phyloP scores from a whole-genome alignment of 2,113 vertebrate genomes.

The Zosterops hypoxanthus region DNA sequence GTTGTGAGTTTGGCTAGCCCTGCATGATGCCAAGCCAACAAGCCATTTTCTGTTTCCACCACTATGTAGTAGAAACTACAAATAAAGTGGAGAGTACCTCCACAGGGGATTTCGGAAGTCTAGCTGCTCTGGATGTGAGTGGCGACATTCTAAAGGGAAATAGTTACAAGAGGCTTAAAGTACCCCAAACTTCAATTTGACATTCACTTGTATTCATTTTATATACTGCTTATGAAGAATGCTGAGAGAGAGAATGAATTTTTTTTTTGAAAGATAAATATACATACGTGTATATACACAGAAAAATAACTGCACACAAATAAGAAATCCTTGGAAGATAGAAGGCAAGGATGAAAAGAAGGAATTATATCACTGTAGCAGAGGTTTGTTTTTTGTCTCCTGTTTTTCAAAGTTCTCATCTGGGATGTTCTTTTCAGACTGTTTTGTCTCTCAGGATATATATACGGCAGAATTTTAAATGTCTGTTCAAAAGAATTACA shows the following conservation, averaged over 20 bases:
- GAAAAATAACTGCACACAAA: not conserved
- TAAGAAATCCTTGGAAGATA: not conserved
- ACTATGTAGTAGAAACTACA: not conserved
- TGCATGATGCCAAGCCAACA: not conserved
- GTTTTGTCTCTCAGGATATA: not conserved
- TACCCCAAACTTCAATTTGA: not conserved
- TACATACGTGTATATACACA: fast-evolving
- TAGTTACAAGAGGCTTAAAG: not conserved
- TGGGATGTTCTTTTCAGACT: not conserved
- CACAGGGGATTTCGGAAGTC: not conserved
- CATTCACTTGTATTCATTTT: not conserved
- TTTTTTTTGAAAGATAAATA: not conserved
- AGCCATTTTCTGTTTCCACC: not conserved
- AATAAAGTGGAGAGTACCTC: not conserved
- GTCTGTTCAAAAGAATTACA: not conserved
- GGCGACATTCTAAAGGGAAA: not conserved
- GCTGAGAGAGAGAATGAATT: not conserved
- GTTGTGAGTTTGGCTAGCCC: not conserved
- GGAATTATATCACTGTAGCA: not conserved
- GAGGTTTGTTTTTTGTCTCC: not conserved
- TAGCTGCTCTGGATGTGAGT: not conserved
- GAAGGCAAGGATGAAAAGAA: not conserved
- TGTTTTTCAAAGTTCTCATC: not conserved
- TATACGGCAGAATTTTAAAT: not conserved
- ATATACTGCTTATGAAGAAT: not conserved